Percentiles rank a stretch among this genome's conserved stretches.
Evolutionary conservation across 2,113 vertebrate genomes (phyloP).

Genomic region (Platysteira castanea): DNA sequence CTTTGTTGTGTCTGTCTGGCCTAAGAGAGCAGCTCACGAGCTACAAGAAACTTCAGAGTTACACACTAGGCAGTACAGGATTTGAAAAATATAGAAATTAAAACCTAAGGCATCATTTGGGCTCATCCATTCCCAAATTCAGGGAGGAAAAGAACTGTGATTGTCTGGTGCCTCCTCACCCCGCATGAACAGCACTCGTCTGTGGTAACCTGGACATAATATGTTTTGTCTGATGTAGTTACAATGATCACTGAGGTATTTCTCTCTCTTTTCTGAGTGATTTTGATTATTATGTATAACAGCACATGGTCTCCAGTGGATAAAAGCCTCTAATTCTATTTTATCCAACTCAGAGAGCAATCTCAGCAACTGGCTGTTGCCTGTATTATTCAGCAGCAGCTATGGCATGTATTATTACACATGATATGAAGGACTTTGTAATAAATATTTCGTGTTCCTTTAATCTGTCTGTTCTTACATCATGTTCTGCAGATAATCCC

Average conservation of each 20-base stretch:
- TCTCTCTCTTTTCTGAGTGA: slow-evolving; percentile 19
- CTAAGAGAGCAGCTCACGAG: too few species aligned
- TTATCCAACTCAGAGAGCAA: slow-evolving; percentile 60
- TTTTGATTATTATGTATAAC: slow-evolving; percentile 56
- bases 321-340: slow-evolving; percentile 60
- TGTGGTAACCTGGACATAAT: background rate
- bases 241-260: background rate
- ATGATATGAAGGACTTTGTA: slow-evolving; percentile 2
- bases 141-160: background rate
- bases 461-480: slow-evolving; percentile 40
- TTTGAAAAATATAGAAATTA: too few species aligned
- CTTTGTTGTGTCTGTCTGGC: too few species aligned
- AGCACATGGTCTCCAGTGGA: background rate
- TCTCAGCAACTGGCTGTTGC: slow-evolving; percentile 17
- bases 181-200: background rate
- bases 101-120: too few species aligned
- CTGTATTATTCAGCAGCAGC: slow-evolving; percentile 47
- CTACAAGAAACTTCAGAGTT: too few species aligned
- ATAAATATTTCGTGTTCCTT: slow-evolving; percentile 47
- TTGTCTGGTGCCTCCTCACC: background rate
- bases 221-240: background rate
- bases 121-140: background rate
- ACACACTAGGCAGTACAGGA: too few species aligned
- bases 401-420: background rate
- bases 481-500: slow-evolving; percentile 42